Evolutionary conservation across 2,888 invertebrate species (phyloP), one percentile per base, ranked within the genome.

Genomic region (Biston stratarius): DNA sequence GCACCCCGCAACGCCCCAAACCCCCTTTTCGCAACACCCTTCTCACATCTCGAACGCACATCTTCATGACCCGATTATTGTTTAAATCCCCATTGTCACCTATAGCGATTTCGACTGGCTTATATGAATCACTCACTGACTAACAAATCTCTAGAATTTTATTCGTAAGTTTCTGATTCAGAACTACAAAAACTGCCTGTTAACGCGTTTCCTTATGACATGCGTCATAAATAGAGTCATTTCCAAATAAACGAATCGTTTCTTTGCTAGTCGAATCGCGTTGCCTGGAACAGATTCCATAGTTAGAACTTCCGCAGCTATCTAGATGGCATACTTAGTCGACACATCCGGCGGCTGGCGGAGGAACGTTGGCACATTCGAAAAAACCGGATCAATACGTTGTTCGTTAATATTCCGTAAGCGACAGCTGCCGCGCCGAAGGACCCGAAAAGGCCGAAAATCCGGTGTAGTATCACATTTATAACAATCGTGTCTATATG

Each of bases 31-130:
- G 69, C 72, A 72, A 74, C 81, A 86, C 79, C 83, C 86, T 82
- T 80, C 80, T 74, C 78, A 80, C 78, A 85, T 85, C 87, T 84
- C 82, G 70, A 69, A 76, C 77, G 71, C 80, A 75, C 59, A 87
- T 88, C 86, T 87, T 85, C 84, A 82, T 91, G 90, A 90, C 92
- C 90, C 83, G 86, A 88, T 89, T 90, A 83, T 59, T 59, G 75
- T 82, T 81, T 75, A 79, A 80, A 82, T 74, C 73, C 67, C 72
- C 72, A 77, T 75, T 74, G 68, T 71, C 70, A 61, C 61, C 49
- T 64, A 12, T 14, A 36, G 53, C 14, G 44, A 53, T 42, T 55
- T 55, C 24, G 3, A 15, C 55, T 11, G 42, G 14, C 59, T 63
- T 48, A 60, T 14, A n/a, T 71, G 69, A 74, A 62, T 72, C 70